A percentile compares a stretch with the other conserved stretches of the same genome.
Conservation (phyloP, 2,888 invertebrate genomes). For the Timema cristinae region DNA sequence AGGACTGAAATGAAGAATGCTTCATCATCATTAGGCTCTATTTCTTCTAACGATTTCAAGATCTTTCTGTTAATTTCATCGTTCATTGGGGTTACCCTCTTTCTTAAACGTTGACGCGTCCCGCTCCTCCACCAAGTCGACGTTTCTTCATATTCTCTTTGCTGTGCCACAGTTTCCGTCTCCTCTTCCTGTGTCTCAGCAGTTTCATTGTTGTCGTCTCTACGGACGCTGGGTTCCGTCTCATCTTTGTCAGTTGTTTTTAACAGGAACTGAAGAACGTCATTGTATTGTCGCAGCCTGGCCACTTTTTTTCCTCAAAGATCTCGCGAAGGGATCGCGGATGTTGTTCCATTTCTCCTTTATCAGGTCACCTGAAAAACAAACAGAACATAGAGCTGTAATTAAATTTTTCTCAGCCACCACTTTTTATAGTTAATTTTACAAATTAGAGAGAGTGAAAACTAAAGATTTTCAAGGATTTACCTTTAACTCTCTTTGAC, state of each 20-base stretch:
- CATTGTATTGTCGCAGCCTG: not conserved
- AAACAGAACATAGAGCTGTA: no score
- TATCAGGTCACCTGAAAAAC: conserved; percentile 5
- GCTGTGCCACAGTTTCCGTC: not conserved
- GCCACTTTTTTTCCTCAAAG: not conserved
- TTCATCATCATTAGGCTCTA: conserved; percentile 12
- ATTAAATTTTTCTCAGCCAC: no score
- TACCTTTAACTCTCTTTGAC: no score
- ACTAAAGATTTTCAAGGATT: no score
- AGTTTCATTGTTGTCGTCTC: not conserved
- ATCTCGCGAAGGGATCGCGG: conserved; percentile 2
- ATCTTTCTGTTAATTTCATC: not conserved
- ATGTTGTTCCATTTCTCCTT: conserved; percentile 9
- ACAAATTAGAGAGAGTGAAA: no score
- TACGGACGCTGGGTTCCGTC: not conserved
- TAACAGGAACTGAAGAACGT: conserved; percentile 7
- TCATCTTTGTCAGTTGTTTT: conserved; percentile 8
- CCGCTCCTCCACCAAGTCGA: not conserved
- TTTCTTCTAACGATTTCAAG: not conserved
- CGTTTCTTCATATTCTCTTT: not conserved
- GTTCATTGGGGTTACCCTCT: not conserved
- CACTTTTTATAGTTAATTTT: no score
- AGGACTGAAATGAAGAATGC: conserved; percentile 17
- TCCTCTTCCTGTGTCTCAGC: not conserved
- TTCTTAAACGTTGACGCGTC: not conserved